Conservation (phyloP, 2,888 invertebrate genomes). For the Clepsis dumicolana region DNA sequence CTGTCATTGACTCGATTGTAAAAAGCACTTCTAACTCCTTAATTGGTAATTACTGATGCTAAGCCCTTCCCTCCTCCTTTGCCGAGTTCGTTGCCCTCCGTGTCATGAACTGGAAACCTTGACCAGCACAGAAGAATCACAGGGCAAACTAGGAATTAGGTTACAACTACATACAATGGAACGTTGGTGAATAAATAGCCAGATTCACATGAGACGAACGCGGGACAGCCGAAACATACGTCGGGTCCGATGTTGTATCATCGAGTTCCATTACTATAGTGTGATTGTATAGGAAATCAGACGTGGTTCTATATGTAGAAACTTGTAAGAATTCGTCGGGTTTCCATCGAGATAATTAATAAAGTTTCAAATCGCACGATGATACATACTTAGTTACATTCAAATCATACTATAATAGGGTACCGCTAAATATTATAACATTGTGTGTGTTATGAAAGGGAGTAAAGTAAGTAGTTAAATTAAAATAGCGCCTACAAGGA, state of each 20-base stretch:
- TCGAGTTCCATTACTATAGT: neutral
- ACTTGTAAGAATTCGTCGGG: too few species aligned
- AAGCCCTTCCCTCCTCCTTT: slow-evolving; percentile 7
- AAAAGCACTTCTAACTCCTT: neutral
- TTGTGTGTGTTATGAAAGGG: neutral
- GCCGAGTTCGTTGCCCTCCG: slow-evolving; percentile 13
- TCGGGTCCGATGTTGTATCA: neutral
- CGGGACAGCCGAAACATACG: neutral
- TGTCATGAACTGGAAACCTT: slow-evolving; percentile 14
- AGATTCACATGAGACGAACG: neutral
- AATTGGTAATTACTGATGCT: slow-evolving; percentile 2
- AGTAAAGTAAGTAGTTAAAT: too few species aligned
- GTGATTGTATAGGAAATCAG: neutral
- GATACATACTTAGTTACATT: too few species aligned
- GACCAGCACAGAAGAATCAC: neutral
- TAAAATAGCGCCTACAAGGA: neutral
- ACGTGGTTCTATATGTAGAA: too few species aligned
- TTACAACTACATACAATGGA: neutral
- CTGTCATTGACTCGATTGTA: slow-evolving; percentile 1
- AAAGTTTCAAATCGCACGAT: too few species aligned
- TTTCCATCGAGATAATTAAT: too few species aligned
- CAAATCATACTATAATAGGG: too few species aligned
- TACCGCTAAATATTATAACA: too few species aligned
- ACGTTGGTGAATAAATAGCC: neutral
- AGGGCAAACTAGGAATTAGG: neutral